Evolutionary conservation across 2,797 vertebrate species (phyloP).

Genomic region (Lagothrix lagotricha): DNA sequence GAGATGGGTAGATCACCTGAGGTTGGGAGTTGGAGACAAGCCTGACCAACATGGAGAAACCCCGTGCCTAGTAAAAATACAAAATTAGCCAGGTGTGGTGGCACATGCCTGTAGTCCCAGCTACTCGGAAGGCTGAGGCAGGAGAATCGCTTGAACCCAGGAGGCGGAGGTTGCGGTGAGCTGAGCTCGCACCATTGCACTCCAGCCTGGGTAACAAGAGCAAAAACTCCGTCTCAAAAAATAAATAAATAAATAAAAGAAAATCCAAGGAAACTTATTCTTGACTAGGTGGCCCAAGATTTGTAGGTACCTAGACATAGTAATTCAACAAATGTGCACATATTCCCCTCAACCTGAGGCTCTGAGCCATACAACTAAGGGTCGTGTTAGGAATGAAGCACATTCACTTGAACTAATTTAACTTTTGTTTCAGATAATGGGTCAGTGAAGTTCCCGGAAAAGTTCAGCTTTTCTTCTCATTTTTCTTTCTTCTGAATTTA

Average conservation of each 20-base stretch:
- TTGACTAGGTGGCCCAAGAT: neutral
- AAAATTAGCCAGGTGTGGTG: no score
- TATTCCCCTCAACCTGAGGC: neutral
- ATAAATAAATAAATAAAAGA: neutral
- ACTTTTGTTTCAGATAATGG: neutral
- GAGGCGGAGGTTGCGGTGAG: no score
- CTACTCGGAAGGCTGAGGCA: no score
- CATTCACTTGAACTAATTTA: neutral
- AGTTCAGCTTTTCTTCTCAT: neutral
- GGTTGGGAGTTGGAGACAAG: no score
- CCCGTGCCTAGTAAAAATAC: no score
- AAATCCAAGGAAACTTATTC: neutral
- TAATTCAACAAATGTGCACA: constrained; percentile 5
- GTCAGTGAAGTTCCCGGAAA: neutral
- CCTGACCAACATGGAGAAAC: no score
- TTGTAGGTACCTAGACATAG: neutral
- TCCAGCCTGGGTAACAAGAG: no score
- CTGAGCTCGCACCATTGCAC: no score
- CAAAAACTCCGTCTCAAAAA: no score
- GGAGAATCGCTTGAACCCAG: no score
- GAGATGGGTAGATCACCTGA: no score
- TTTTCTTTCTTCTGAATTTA: constrained; percentile 24
- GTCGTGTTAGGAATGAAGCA: neutral
- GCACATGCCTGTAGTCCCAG: no score
- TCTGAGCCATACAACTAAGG: neutral